Evolutionary conservation across 2,888 invertebrate species (phyloP).

Genomic region (Cephus pulcher): DNA sequence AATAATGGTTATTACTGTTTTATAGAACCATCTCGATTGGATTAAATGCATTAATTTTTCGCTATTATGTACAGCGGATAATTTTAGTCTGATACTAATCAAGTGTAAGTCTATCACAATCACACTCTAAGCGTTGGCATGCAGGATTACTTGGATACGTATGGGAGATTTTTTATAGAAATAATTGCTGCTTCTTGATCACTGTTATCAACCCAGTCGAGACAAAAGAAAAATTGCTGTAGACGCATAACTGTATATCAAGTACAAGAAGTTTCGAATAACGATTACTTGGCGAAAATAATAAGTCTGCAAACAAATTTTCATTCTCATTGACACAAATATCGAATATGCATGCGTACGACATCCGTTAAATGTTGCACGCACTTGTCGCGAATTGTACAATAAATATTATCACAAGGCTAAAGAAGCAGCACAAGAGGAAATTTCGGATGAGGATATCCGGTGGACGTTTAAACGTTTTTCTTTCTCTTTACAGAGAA

Average conservation of each 20-base stretch:
- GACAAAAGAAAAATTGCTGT: neutral
- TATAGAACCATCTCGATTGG: neutral
- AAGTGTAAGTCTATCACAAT: conserved; percentile 63
- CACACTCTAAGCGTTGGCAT: conserved; percentile 64
- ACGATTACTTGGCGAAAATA: neutral
- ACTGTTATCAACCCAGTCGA: neutral
- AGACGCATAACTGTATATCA: neutral
- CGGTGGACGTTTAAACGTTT: neutral
- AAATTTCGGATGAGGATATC: neutral
- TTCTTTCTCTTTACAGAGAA: conserved; percentile 9
- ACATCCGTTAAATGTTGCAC: neutral
- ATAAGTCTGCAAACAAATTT: neutral
- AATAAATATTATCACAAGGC: neutral
- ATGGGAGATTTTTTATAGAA: neutral
- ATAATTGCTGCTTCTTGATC: neutral
- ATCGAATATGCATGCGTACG: neutral
- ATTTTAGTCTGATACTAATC: conserved; percentile 42
- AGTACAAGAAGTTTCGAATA: neutral
- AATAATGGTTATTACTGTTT: neutral
- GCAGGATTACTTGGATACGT: conserved; percentile 37
- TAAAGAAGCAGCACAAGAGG: neutral
- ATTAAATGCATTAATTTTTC: conserved; percentile 12
- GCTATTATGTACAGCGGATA: conserved; percentile 28
- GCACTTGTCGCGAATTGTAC: neutral
- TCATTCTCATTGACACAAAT: neutral